Evolutionary conservation across 2,797 vertebrate genomes (phyloP).

Genomic region (Coregonus suidteri): DNA sequence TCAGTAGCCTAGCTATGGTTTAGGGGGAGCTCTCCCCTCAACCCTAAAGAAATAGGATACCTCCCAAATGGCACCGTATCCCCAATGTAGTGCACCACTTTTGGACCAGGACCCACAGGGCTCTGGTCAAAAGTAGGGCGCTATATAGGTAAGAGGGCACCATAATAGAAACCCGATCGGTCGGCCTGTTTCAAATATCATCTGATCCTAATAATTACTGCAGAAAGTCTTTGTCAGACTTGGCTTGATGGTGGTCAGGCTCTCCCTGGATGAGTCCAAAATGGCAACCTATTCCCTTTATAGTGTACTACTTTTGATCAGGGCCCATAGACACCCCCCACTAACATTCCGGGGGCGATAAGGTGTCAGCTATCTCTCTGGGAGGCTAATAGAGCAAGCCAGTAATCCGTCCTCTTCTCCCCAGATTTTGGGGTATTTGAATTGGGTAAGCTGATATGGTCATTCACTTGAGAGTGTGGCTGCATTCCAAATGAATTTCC

Average conservation of each 20-base stretch:
- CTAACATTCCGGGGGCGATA: conserved; percentile 41
- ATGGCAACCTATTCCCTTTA: too few species aligned
- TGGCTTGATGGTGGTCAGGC: conserved; percentile 54
- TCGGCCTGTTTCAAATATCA: conserved; percentile 62
- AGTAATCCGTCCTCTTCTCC: conserved; percentile 60
- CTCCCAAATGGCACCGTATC: too few species aligned
- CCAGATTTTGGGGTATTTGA: conserved; percentile 65
- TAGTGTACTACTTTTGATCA: too few species aligned
- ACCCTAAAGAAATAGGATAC: too few species aligned
- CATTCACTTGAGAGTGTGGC: conserved; percentile 61
- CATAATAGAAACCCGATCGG: conserved; percentile 42
- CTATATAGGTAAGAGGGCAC: conserved; percentile 22
- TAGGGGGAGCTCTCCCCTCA: too few species aligned
- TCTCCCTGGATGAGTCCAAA: conserved; percentile 33
- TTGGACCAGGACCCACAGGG: too few species aligned
- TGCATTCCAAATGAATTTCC: conserved; percentile 67
- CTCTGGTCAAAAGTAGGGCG: too few species aligned
- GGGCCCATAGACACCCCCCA: not conserved
- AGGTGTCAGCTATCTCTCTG: conserved; percentile 66
- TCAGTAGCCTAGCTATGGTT: not conserved
- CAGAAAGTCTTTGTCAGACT: conserved; percentile 59
- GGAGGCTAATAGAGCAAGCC: conserved; percentile 67
- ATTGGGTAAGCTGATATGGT: conserved; percentile 69
- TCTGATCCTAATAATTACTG: conserved; percentile 66
- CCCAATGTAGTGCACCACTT: too few species aligned